Base-by-base conservation (phyloP, 2,113 vertebrate species). In the Galeopterus variegatus region DNA sequence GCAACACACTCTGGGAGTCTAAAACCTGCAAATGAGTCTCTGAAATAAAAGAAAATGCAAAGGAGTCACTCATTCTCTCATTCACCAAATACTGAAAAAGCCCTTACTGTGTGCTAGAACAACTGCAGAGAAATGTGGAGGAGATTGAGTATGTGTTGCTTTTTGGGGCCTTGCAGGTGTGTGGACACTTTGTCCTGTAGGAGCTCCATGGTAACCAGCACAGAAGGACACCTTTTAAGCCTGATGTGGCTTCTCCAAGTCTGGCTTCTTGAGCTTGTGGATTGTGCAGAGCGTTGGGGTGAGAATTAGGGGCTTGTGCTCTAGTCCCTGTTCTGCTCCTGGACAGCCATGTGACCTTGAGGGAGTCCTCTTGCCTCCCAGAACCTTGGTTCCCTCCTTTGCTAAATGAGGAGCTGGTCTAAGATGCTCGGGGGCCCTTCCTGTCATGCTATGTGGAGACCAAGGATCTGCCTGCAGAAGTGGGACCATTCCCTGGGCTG, bases 1-100 rank as follows among this genome's bases (percentile, higher is more conserved):
- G 64, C 69, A 45, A 26, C 1, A 56, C 1, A n/a, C 1, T 4
- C 65, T 9, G 56, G 64, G 83, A 73, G 11, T 80, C 3, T 75
- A 54, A 77, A 89, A 36, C 33, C 70, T 73, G 36, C 13, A 31
- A 10, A 45, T 33, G 24, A 1, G 36, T 45, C 45, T 76, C 26
- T 83, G 79, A 90, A 90, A 45, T 79, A 77, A 76, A 28, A 90
- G 24, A 81, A 88, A 52, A 62, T 90, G 31, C 21, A 83, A 56
- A 79, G 15, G 19, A 86, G 31, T 12, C 4, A 26, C 8, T 18
- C 0, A 17, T 54, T 91, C 52, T 90, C 3, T 58, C 65, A 75
- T 84, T n/a, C 36, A 14, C 23, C 23, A 67, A 48, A 56, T 58
- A 54, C 70, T 56, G 82, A 41, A 36, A 83, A 89, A 96, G 14